Evolutionary conservation across 2,113 vertebrate genomes (phyloP).

Genomic region (Lipotes vexillifer): DNA sequence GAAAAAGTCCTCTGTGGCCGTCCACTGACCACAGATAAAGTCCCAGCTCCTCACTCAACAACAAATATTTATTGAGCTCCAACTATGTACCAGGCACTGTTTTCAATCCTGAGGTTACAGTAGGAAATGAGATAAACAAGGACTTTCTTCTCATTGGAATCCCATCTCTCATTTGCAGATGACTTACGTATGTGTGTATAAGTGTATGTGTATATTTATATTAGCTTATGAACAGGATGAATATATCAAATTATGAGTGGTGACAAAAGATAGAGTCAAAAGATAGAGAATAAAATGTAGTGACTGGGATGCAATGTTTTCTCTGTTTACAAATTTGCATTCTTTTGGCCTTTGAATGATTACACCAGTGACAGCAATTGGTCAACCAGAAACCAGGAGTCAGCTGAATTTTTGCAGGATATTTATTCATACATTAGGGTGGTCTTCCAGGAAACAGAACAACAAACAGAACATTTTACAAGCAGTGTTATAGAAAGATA

Average conservation of each 20-base stretch:
- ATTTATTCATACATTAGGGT: constrained; percentile 69
- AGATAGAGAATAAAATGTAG: neutral
- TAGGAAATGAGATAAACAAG: neutral
- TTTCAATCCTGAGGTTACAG: neutral
- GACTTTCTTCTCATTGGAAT: neutral
- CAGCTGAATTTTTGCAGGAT: constrained; percentile 51
- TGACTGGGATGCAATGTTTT: neutral
- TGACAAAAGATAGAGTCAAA: neutral
- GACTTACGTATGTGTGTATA: neutral
- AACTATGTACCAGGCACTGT: neutral
- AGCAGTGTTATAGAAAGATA: constrained; percentile 54
- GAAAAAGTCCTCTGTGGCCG: neutral
- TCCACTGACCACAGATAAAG: neutral
- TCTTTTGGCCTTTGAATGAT: constrained; percentile 56
- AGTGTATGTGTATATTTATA: neutral
- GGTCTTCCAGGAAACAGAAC: constrained; percentile 67
- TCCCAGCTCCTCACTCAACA: neutral
- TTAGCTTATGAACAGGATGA: neutral
- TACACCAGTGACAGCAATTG: constrained; percentile 49
- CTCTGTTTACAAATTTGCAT: constrained; percentile 59
- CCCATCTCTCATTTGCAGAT: neutral
- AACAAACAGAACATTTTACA: constrained; percentile 65
- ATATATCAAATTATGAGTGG: neutral
- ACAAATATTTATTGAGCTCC: constrained; percentile 17
- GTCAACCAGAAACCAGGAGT: constrained; percentile 57